A percentile compares a stretch with the other conserved stretches of the same genome.
Conservation (phyloP, 2,113 vertebrate species). For the Macquaria australasica region DNA sequence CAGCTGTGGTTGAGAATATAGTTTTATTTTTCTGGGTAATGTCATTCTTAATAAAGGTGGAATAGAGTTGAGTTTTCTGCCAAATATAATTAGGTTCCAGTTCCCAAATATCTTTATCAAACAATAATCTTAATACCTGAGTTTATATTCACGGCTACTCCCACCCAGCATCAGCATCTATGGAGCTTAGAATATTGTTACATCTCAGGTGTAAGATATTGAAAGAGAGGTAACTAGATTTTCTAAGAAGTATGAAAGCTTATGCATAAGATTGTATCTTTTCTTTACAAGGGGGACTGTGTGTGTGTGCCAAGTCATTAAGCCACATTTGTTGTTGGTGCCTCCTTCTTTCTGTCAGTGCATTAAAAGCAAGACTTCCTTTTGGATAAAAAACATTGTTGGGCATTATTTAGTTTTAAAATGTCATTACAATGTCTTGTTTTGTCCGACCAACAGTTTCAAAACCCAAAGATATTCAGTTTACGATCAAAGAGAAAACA, state of each 20-base stretch:
- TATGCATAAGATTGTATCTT: background rate
- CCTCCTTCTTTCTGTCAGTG: background rate
- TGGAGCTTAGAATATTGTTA: background rate
- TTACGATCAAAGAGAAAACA: background rate
- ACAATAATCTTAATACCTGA: background rate
- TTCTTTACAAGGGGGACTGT: background rate
- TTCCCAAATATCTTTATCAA: background rate
- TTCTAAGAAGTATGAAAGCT: background rate
- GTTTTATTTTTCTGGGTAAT: background rate
- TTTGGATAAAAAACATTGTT: background rate
- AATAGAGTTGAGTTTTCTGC: background rate
- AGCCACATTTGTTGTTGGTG: background rate
- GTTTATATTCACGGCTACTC: too few species aligned
- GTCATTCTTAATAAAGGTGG: background rate
- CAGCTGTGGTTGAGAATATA: background rate
- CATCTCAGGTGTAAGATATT: background rate
- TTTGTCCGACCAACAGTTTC: background rate
- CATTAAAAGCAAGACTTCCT: background rate
- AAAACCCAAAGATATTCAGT: background rate
- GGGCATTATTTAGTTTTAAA: background rate
- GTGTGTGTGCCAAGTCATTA: background rate
- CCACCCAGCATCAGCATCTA: background rate
- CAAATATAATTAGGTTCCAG: background rate
- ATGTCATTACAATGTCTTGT: background rate
- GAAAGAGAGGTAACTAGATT: background rate